These are phyloP conservation scores for Eriocheir sinensis DNA, from an alignment of 1,140 invertebrate species.

Conservation along the genomic window DNA sequence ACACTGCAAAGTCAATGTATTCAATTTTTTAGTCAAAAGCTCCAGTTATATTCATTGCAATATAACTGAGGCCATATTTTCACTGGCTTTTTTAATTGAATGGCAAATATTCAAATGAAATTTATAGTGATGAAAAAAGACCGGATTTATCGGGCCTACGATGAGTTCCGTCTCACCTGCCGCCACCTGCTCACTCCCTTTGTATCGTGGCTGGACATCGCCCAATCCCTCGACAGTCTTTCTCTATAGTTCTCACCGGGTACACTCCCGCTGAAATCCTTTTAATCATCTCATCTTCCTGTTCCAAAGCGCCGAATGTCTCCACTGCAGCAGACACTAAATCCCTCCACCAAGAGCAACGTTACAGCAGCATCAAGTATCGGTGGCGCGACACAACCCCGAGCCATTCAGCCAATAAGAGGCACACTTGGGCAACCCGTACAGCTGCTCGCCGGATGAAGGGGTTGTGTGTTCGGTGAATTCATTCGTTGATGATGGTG, in stretches of 20 bases:
- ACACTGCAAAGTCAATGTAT: not conserved
- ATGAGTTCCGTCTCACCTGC: not conserved
- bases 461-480: not conserved
- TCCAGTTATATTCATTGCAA: not conserved
- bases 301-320: no score
- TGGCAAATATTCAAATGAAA: not conserved
- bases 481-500: not conserved
- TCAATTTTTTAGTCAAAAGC: not conserved
- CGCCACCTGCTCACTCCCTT: not conserved
- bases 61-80: not conserved
- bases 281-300: not conserved
- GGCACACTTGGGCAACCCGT: not conserved
- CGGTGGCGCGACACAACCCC: not conserved
- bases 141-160: not conserved
- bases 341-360: not conserved
- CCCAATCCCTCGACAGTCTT: not conserved
- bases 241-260: not conserved
- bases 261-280: not conserved
- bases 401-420: not conserved
- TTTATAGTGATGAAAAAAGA: not conserved
- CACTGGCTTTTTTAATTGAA: not conserved
- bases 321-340: not conserved
- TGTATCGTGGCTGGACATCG: not conserved
- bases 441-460: constrained; percentile 11
- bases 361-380: not conserved